Percentiles rank a stretch among this genome's conserved stretches.
Evolutionary conservation across 2,797 vertebrate genomes (phyloP).

Genomic region (Malacoraja senta): DNA sequence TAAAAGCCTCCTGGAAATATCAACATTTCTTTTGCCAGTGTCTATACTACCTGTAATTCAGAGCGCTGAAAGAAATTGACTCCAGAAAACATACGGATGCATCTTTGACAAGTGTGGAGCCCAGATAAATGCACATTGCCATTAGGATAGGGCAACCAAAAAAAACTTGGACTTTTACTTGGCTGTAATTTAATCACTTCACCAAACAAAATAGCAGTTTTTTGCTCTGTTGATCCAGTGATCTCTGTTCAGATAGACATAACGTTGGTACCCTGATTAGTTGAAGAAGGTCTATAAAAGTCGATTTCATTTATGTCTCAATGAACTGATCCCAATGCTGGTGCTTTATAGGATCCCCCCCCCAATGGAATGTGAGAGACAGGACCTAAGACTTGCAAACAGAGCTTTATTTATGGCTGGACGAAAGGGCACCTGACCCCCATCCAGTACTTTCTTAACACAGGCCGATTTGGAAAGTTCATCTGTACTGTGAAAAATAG

Average conservation of each 20-base stretch:
- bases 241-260: conserved; percentile 69
- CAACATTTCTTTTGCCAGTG: neutral
- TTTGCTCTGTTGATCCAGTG: conserved; percentile 63
- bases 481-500: conserved; percentile 90
- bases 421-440: conserved; percentile 78
- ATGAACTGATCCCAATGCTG: conserved; percentile 79
- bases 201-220: conserved; percentile 48
- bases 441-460: conserved; percentile 59
- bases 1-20: neutral
- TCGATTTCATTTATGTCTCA: conserved; percentile 90
- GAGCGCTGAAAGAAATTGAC: no score
- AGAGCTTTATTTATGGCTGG: conserved; percentile 70
- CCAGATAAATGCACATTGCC: neutral
- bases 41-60: neutral
- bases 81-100: no score
- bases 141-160: neutral
- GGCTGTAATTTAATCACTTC: neutral
- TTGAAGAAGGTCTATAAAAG: conserved; percentile 98
- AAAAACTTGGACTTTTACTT: neutral
- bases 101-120: neutral
- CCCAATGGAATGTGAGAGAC: conserved; percentile 74
- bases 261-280: conserved; percentile 71
- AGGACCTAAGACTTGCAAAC: conserved; percentile 73
- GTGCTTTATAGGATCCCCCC: conserved; percentile 54
- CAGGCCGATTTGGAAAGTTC: conserved; percentile 74